Percentiles rank a stretch among this genome's conserved stretches.
Evolutionary conservation across 2,797 vertebrate species (phyloP).

Genomic region (Salmo trutta): DNA sequence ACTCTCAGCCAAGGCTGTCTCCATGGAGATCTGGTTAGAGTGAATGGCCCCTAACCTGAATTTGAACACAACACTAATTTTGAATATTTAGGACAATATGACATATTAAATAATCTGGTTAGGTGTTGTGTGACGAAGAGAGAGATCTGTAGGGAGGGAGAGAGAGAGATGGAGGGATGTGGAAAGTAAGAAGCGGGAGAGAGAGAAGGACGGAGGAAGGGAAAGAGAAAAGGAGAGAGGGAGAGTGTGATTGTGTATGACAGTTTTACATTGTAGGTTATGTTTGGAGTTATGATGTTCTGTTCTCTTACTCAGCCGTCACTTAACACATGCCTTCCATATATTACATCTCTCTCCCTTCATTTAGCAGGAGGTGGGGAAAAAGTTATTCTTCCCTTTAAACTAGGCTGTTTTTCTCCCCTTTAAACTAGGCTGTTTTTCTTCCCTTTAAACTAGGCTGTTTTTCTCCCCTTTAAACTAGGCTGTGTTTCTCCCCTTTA

Average conservation of each 20-base stretch:
- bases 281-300: constrained; percentile 56
- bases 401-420: no score
- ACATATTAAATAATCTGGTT: no score
- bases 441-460: no score
- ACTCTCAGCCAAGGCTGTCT: no score
- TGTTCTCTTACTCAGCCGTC: constrained; percentile 60
- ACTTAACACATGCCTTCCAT: constrained; percentile 58
- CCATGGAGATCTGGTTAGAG: background rate
- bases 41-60: background rate
- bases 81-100: no score
- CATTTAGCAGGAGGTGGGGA: constrained; percentile 29
- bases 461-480: no score
- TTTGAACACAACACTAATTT: background rate
- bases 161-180: no score
- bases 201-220: background rate
- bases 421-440: no score
- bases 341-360: constrained; percentile 50
- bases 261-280: constrained; percentile 60
- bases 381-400: no score
- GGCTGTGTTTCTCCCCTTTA: no score
- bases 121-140: no score
- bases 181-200: constrained; percentile 30
- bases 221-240: constrained; percentile 8
- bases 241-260: constrained; percentile 37
- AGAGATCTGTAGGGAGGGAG: no score